Base-by-base conservation (phyloP, 1,140 invertebrate genomes). In the Drosophila miranda region DNA sequence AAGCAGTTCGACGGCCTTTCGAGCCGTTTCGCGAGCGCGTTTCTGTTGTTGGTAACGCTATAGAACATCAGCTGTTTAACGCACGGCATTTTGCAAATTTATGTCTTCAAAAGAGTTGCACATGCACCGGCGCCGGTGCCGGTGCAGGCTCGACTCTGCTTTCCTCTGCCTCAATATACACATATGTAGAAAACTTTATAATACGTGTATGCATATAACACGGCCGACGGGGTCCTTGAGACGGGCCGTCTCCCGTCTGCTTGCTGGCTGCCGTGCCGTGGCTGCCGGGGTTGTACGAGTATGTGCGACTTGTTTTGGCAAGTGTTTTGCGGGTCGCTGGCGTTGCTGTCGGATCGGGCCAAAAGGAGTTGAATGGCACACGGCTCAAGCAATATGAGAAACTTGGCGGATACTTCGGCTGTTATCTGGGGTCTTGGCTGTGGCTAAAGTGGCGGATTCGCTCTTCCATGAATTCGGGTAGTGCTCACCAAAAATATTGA, bases 61-160 rank as follows among this genome's bases (percentile, higher is more conserved):
- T 83, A 80, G 80, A 86, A 77, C 77, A 80, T 80, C 77, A 80
- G 72, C 81, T 84, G 73, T 76, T 84, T 82, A 78, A 78, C 62
- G 78, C 69, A 73, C 78, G 69, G 62, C 68, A 73, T 82, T 82
- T 61, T 28, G 44, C 44, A 84, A 82, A 83, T 82, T 83, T 82
- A 82, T 82, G 70, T 58, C 63, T 62, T 74, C 38, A 75, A 77
- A 83, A 75, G 76, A 75, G 79, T 66, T 63, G 77, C 81, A 66
- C 61, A 70, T 58, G 64, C 52, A 57, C 58, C 43, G 11, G 42
- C 58, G 54, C 30, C 19, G n/a, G 28, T 8, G 14, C 21, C 13
- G 9, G n/a, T 1, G 23, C 28, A 28, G 28, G 28, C 28, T 9
- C 8, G 9, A 11, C 28, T 2, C 28, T 19, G 19, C 19, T 19